Evolutionary conservation across 2,888 invertebrate genomes (phyloP).

Genomic region (Epinotia demarniana): DNA sequence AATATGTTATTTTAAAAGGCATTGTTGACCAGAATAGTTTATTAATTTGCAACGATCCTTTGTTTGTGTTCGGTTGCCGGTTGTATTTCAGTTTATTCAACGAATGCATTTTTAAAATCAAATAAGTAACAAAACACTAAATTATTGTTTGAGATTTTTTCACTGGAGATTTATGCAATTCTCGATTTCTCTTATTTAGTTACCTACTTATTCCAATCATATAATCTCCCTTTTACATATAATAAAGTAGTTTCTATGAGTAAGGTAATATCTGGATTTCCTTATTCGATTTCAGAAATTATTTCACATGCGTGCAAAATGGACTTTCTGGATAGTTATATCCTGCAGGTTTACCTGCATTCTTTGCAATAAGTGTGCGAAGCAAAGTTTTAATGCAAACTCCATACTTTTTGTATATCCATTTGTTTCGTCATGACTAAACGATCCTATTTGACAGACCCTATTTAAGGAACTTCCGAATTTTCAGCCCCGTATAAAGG

Average conservation of each 20-base stretch:
- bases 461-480: not conserved
- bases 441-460: not conserved
- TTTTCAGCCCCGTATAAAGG: slow-evolving; percentile 1
- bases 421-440: not conserved
- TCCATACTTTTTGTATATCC: no score
- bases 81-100: not conserved
- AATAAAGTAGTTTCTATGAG: no score
- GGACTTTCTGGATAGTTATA: no score
- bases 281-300: no score
- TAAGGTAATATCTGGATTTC: no score
- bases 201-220: no score
- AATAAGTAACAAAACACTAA: not conserved
- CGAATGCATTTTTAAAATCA: not conserved
- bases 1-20: slow-evolving; percentile 4
- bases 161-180: not conserved
- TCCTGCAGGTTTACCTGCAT: no score
- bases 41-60: slow-evolving; percentile 11
- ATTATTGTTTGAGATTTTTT: not conserved
- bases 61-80: not conserved
- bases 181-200: no score
- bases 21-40: slow-evolving; percentile 9
- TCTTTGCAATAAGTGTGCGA: no score
- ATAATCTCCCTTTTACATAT: no score
- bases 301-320: no score
- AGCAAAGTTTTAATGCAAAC: no score